These are phyloP conservation scores for Passer domesticus DNA, from an alignment of 2,113 vertebrate genomes.

Conservation along the genomic window DNA sequence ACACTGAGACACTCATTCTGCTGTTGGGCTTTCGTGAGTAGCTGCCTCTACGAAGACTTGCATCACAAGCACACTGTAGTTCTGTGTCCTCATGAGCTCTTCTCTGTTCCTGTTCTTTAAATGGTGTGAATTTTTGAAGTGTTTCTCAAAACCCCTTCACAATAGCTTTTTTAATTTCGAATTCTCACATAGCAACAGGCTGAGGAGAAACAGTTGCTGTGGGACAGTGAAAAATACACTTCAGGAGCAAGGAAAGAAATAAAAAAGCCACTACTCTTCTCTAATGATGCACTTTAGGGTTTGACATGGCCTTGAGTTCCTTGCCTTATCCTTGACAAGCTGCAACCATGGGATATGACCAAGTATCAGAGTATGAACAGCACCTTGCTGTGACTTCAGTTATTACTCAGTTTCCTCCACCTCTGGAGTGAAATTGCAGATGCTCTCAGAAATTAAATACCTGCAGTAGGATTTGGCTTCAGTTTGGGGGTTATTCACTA, in stretches of 20 bases:
- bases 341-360: background rate
- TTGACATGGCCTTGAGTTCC: background rate
- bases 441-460: background rate
- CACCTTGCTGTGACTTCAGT: background rate
- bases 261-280: background rate
- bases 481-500: background rate
- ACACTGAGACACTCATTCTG: background rate
- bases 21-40: background rate
- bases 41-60: background rate
- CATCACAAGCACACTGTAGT: background rate
- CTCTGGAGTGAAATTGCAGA: background rate
- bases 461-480: background rate
- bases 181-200: background rate
- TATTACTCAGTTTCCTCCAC: background rate
- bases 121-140: background rate
- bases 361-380: background rate
- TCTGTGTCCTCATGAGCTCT: background rate
- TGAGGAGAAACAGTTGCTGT: background rate
- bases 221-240: background rate
- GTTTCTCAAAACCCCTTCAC: background rate
- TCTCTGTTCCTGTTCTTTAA: background rate
- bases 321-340: background rate
- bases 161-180: background rate
- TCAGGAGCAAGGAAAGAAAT: background rate
- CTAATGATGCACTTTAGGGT: background rate